Base-by-base conservation (phyloP, 2,888 invertebrate genomes). In the Drosophila planitibia region DNA sequence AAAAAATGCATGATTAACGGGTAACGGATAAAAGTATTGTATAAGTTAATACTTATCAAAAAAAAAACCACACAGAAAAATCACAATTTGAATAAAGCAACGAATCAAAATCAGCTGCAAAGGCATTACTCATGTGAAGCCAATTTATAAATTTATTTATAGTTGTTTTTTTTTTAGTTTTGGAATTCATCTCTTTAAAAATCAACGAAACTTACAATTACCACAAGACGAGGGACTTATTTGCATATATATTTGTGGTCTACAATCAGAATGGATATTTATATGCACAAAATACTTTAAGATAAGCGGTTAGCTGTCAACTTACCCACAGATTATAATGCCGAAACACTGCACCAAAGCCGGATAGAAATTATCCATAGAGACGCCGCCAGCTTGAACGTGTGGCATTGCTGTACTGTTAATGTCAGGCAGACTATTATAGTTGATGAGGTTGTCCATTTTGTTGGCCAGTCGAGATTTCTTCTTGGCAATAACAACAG, bases 311-410 rank as follows among this genome's bases (percentile, higher is more conserved):
- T 2, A 16, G 14, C 4, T n/a, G 19, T 19, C 16, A 12, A 94
- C 95, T 95, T 94, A 98, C 97, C 98, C 98, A 92, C 97, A 97
- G 84, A 98, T 94, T 90, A 98, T 98, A 61, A 98, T 96, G 52
- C 96, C 97, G 94, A 99, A 99, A 93, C 98, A 98, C 94, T 98
- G 97, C 77, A 97, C 95, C 73, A 99, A 94, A 16, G 98, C 98
- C 71, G 98, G 97, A 94, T 98, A 98, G 39, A 99, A 95, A 91
- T 98, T 97, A 89, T 97, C 97, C 90, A 96, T 95, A 30, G 94
- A 93, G 51, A 93, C 92, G 62, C 85, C 83, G 63, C 85, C 82
- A 74, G 90, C 85, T 25, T 89, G 91, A 35, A 64, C 70, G 49
- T 63, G 75, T 64, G 63, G 64, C 49, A 65, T 59, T n/a, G 66